Conservation (phyloP, 53 echinoderm and acorn worm species). For the Hippasteria phrygiana region DNA sequence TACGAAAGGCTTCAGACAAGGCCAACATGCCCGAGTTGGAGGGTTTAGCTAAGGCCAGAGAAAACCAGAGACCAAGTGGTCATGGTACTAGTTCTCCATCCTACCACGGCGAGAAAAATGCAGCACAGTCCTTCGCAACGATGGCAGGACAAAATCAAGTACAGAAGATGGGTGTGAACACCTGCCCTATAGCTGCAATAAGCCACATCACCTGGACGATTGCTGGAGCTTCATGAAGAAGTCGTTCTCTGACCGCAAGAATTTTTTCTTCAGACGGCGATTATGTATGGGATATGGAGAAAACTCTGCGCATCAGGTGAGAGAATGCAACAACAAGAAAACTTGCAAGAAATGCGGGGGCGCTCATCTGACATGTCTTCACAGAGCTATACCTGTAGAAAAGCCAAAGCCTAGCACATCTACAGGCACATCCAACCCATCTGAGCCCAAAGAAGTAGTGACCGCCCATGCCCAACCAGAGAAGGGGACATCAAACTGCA, state of each 20-base stretch:
- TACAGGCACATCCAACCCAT: background rate
- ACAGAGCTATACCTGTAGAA: background rate
- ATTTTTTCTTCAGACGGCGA: conserved; percentile 53
- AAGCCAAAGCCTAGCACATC: background rate
- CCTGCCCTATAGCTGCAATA: no score
- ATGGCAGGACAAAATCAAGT: background rate
- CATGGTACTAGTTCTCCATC: background rate
- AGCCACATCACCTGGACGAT: background rate
- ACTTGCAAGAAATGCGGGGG: conserved; percentile 7
- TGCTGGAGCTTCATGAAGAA: conserved; percentile 11
- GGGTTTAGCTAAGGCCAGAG: background rate
- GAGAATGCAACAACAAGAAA: conserved; percentile 32
- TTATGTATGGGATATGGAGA: conserved; percentile 62
- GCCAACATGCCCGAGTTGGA: conserved; percentile 62
- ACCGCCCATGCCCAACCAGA: background rate
- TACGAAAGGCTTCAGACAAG: conserved; percentile 18
- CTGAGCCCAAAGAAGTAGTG: background rate
- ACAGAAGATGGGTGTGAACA: conserved; percentile 28
- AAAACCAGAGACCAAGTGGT: background rate
- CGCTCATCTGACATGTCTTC: conserved; percentile 29
- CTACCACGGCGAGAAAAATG: background rate
- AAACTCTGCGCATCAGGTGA: conserved; percentile 5
- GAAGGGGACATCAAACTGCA: conserved; percentile 6
- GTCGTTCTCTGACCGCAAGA: conserved; percentile 15
- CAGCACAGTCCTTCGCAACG: conserved; percentile 24